Evolutionary conservation across 1,140 invertebrate genomes (phyloP), one percentile per base, ranked within the genome.

Genomic region (Lepidotrigona ventralis): DNA sequence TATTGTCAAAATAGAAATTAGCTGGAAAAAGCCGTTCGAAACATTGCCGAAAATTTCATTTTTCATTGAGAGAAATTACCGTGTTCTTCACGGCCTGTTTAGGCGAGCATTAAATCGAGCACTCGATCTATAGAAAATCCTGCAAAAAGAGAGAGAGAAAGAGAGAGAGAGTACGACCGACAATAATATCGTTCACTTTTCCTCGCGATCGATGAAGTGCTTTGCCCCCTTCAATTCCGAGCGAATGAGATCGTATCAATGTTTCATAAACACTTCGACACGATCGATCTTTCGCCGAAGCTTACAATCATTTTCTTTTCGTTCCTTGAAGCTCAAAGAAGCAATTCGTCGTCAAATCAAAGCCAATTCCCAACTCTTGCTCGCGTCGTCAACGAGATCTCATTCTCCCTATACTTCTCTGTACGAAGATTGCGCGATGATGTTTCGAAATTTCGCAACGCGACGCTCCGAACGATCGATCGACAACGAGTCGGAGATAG

Each of bases 31-130:
- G n/a, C n/a, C n/a, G 21, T 23, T 19, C 2, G 2, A 17, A 11
- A 46, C n/a, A n/a, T 46, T 46, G 2, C 21, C 4, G 15, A 58
- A 74, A n/a, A 56, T 29, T 33, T 68, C n/a, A 46, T 26, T 33
- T n/a, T 58, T 66, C 33, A 14, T 29, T 9, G 8, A 19, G 12
- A 19, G 15, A 29, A 58, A 77, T 82, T 82, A 77, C 73, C 73
- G 54, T 46, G 51, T 60, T 76, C 60, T 81, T 75, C 64, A 70
- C 64, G 73, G 64, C 53, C 81, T 82, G 81, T 60, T 82, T 70
- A n/a, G 54, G 73, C n/a, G 33, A 33, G 64, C 66, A 46, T 70
- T 23, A 69, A 56, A 60, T 78, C 64, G 53, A 68, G 60, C 29
- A 26, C 51, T 46, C 21, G 12, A 21, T 21, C 12, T 51, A n/a